A percentile compares a stretch with the other conserved stretches of the same genome.
These are phyloP conservation scores for Apodemus sylvaticus DNA, from an alignment of 2,113 vertebrate species.

Conservation along the genomic window DNA sequence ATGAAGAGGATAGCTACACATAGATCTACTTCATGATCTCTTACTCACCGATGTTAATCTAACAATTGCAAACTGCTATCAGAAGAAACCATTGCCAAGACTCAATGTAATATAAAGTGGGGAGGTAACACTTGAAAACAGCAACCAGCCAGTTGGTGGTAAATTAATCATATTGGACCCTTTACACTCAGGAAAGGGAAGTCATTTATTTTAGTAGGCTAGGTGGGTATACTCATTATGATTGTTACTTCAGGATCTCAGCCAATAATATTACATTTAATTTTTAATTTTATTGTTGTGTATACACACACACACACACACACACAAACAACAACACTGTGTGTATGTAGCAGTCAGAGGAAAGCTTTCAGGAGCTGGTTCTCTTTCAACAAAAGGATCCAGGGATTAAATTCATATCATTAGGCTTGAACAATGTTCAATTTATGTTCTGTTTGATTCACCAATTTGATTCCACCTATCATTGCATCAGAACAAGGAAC, in stretches of 20 bases:
- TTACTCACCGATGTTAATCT: not conserved
- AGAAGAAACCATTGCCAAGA: not conserved
- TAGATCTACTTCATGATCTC: not conserved
- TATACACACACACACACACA: not conserved
- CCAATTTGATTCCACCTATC: not conserved
- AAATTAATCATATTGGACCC: not conserved
- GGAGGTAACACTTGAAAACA: not conserved
- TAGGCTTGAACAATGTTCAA: not conserved
- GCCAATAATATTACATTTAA: not conserved
- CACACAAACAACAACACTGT: not conserved
- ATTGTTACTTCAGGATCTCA: not conserved
- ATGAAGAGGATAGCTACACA: not conserved
- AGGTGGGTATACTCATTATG: not conserved
- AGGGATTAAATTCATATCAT: not conserved
- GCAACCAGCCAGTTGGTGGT: not conserved
- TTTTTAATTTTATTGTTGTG: not conserved
- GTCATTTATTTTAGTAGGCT: constrained; percentile 14
- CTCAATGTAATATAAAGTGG: not conserved
- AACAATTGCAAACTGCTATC: not conserved
- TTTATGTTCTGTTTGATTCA: not conserved
- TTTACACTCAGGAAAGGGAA: not conserved
- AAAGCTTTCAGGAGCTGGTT: not conserved
- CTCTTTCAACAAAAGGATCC: not conserved
- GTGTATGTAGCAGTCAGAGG: not conserved
- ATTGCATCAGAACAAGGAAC: not conserved